Conservation (phyloP, 2,888 invertebrate genomes). For the Hirtodrosophila confusa region DNA sequence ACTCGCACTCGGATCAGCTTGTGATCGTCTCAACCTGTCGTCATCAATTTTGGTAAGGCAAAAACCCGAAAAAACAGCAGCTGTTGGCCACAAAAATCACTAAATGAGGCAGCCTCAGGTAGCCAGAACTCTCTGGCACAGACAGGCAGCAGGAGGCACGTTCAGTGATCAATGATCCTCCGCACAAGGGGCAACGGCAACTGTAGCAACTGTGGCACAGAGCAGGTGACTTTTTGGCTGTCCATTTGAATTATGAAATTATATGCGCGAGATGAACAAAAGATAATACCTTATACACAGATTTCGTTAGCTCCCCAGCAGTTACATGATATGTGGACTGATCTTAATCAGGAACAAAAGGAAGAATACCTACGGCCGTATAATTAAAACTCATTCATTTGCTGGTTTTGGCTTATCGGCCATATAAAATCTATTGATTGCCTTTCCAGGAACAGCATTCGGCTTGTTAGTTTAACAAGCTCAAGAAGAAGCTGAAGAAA, state of each 20-base stretch:
- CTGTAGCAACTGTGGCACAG: constrained; percentile 22
- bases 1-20: constrained; percentile 21
- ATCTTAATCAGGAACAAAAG: constrained; percentile 48
- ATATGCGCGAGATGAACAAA: constrained; percentile 27
- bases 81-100: constrained; percentile 63
- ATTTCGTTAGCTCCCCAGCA: constrained; percentile 35
- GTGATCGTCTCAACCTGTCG: constrained; percentile 78
- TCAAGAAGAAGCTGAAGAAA: constrained; percentile 41
- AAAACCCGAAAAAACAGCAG: constrained; percentile 55
- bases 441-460: constrained; percentile 55
- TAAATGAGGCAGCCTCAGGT: constrained; percentile 64
- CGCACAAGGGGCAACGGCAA: constrained; percentile 24
- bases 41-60: constrained; percentile 73
- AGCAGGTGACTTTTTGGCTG: constrained; percentile 66
- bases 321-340: constrained; percentile 61
- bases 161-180: constrained; percentile 51
- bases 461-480: constrained; percentile 65
- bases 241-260: constrained; percentile 68
- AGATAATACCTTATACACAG: constrained; percentile 31
- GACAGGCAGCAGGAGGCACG: constrained; percentile 41
- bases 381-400: constrained; percentile 75
- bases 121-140: constrained; percentile 35
- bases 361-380: constrained; percentile 25
- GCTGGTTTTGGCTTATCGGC: constrained; percentile 39
- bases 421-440: constrained; percentile 65